phyloP scores from a whole-genome alignment of 2,797 vertebrate species.

The Schizothorax lantsangensis region DNA sequence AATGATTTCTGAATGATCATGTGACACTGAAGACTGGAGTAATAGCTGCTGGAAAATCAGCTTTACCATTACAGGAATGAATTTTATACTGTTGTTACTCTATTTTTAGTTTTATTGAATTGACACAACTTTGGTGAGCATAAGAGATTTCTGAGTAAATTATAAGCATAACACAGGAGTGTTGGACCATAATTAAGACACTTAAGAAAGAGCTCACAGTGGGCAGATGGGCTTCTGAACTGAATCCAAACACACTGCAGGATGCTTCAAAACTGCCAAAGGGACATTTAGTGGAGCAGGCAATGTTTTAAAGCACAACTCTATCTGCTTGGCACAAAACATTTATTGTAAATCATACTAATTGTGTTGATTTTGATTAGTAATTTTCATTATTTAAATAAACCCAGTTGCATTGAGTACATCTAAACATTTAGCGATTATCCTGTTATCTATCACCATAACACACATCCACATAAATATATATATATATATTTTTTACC shows the following conservation, averaged over 20 bases:
- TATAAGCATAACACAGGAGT: constrained; percentile 67
- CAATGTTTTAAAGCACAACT: background rate
- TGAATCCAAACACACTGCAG: constrained; percentile 74
- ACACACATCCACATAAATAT: background rate
- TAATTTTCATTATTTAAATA: background rate
- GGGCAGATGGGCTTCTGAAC: constrained; percentile 78
- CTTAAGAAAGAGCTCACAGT: constrained; percentile 77
- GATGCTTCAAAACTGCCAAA: constrained; percentile 77
- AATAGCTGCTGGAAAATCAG: background rate
- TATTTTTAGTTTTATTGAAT: background rate
- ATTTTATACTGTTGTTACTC: background rate
- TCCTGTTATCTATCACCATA: background rate
- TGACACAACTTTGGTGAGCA: background rate
- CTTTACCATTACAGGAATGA: background rate
- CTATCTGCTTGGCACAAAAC: background rate
- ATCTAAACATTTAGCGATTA: background rate
- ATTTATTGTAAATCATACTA: background rate
- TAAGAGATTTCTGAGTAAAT: constrained; percentile 27
- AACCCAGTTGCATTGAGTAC: background rate
- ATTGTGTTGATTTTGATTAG: background rate
- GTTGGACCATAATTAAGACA: constrained; percentile 78
- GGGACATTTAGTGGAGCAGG: constrained; percentile 56
- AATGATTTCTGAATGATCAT: background rate
- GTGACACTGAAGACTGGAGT: background rate
- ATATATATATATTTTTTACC: background rate